Conservation (phyloP, 2,888 invertebrate genomes). For the Sepiola atlantica region DNA sequence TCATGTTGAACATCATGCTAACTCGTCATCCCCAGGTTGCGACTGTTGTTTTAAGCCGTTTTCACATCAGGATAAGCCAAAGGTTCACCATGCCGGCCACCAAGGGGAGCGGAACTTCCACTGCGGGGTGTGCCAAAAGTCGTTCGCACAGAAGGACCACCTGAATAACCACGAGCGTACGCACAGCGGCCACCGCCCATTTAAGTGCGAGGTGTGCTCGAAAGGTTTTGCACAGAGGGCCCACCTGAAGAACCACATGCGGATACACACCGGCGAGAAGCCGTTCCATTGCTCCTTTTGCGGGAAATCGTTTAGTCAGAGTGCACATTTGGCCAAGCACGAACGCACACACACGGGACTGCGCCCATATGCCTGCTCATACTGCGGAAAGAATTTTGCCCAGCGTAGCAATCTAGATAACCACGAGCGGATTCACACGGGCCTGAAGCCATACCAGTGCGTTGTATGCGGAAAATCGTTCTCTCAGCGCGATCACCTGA, state of each 20-base stretch:
- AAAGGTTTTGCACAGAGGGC: constrained; percentile 42
- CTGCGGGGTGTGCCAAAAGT: constrained; percentile 34
- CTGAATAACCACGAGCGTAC: constrained; percentile 43
- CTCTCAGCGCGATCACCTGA: constrained; percentile 35
- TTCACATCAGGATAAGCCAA: background rate
- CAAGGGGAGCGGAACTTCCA: constrained; percentile 9
- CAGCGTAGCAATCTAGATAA: background rate
- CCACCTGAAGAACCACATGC: constrained; percentile 34
- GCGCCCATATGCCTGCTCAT: background rate
- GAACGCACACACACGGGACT: constrained; percentile 24
- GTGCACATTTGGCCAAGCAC: background rate
- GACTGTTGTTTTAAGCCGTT: constrained; percentile 35
- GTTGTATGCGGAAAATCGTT: background rate
- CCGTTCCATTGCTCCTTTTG: constrained; percentile 34
- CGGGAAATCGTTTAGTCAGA: background rate
- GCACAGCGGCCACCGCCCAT: constrained; percentile 37
- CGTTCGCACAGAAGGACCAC: constrained; percentile 37
- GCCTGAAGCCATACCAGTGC: constrained; percentile 18
- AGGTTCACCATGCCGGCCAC: background rate
- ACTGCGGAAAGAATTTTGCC: constrained; percentile 13
- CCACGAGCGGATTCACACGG: constrained; percentile 22
- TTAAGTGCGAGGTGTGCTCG: background rate
- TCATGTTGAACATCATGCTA: background rate
- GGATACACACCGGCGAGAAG: background rate
- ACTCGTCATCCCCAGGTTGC: background rate